Evolutionary conservation across 2,113 vertebrate genomes (phyloP).

Genomic region (Vireo altiloquus): DNA sequence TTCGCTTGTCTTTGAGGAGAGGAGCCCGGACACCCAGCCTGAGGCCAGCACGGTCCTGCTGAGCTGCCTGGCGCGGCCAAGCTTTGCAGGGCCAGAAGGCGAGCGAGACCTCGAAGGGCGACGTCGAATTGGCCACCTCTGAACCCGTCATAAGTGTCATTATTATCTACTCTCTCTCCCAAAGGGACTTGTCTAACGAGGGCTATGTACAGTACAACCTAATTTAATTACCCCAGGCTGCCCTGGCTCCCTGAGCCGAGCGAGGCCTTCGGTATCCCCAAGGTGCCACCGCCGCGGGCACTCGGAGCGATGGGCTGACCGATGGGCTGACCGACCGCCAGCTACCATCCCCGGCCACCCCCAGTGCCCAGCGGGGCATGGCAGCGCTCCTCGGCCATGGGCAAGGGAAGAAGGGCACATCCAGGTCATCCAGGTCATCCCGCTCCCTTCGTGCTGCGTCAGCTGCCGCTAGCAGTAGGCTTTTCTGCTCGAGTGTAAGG

Average conservation of each 20-base stretch:
- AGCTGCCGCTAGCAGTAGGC: not conserved
- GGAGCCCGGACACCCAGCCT: not conserved
- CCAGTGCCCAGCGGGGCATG: accelerated
- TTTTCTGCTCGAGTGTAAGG: not conserved
- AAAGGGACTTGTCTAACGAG: conserved; percentile 61
- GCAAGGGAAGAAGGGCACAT: not conserved
- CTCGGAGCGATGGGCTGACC: not conserved
- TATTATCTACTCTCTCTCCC: conserved; percentile 23
- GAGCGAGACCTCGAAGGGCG: not conserved
- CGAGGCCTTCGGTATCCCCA: not conserved
- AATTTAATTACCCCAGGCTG: not conserved
- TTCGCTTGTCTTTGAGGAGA: not conserved
- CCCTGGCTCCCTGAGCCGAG: not conserved
- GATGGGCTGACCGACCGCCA: no score
- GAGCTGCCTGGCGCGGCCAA: not conserved
- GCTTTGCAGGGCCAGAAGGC: not conserved
- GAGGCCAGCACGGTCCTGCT: not conserved
- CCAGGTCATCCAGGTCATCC: not conserved
- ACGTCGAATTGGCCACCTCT: not conserved
- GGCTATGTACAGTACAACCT: conserved; percentile 55
- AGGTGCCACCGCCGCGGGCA: not conserved
- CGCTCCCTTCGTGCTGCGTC: not conserved
- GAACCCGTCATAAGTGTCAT: not conserved
- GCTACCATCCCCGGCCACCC: not conserved
- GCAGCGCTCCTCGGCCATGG: accelerated